Evolutionary conservation across 35 echinoderm and acorn worm genomes (phyloP).

Genomic region (Ophiothrix spiculata): DNA sequence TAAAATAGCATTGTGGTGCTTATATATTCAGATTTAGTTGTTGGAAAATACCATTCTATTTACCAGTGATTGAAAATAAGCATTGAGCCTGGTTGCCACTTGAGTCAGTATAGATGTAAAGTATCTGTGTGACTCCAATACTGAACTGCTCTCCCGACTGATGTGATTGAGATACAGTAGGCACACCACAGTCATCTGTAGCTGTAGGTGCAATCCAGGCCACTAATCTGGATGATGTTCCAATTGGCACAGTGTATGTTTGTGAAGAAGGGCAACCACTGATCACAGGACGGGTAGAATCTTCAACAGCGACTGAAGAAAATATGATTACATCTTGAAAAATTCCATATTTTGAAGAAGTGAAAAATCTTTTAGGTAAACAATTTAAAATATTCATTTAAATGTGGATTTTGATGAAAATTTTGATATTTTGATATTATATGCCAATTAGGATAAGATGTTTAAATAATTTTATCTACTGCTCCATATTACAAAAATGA

Average conservation of each 20-base stretch:
- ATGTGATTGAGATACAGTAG: not conserved
- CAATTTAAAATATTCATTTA: not conserved
- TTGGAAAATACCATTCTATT: no score
- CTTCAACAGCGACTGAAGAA: not conserved
- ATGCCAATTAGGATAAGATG: not conserved
- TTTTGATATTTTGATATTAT: no score
- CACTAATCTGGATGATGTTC: conserved; percentile 18
- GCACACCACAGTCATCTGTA: conserved; percentile 32
- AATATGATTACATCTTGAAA: not conserved
- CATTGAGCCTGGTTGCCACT: conserved; percentile 18
- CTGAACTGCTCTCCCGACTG: conserved; percentile 43
- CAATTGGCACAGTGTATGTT: conserved; percentile 32
- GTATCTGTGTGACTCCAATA: conserved; percentile 32
- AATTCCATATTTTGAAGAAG: not conserved
- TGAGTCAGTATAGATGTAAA: conserved; percentile 39
- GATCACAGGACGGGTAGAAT: conserved; percentile 15
- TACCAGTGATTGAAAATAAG: conserved; percentile 35
- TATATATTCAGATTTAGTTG: no score
- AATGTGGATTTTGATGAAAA: no score
- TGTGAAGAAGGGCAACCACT: not conserved
- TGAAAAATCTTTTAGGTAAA: not conserved
- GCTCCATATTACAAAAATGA: not conserved
- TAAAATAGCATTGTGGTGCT: no score
- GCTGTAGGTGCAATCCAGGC: conserved; percentile 56
- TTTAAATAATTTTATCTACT: not conserved